Conservation (phyloP, 92 coral and sea anemone species). For the Chrysogorgia sp. region DNA sequence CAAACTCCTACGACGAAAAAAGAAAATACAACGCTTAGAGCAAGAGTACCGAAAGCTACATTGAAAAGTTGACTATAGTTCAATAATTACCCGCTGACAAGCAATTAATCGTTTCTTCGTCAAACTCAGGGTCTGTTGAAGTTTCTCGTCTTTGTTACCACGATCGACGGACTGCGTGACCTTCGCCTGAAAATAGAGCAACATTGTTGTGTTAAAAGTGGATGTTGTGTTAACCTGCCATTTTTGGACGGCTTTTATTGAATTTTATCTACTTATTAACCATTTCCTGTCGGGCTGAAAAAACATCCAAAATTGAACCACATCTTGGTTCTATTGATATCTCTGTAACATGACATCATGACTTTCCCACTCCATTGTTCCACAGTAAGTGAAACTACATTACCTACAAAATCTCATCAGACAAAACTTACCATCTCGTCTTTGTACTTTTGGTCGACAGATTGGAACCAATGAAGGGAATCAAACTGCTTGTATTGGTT, state of each 20-base stretch:
- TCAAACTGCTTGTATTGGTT: constrained; percentile 97
- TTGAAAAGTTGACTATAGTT: background rate
- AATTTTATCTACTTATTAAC: too few relatives aligned
- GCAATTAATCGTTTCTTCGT: constrained; percentile 87
- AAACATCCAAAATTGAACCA: too few relatives aligned
- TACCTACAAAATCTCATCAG: too few relatives aligned
- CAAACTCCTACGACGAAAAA: constrained; percentile 71
- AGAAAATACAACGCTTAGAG: background rate
- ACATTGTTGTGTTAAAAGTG: too few relatives aligned
- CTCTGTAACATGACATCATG: too few relatives aligned
- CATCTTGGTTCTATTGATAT: too few relatives aligned
- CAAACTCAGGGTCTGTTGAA: constrained; percentile 94
- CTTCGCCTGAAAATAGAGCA: constrained; percentile 61
- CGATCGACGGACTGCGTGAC: constrained; percentile 77
- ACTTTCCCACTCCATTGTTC: too few relatives aligned
- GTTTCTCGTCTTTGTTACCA: constrained; percentile 79
- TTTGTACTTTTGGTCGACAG: constrained; percentile 85
- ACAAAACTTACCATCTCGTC: constrained; percentile 72
- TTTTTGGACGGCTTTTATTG: too few relatives aligned
- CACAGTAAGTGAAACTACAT: too few relatives aligned
- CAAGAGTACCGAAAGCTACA: background rate
- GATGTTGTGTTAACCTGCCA: too few relatives aligned
- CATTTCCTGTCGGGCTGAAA: too few relatives aligned
- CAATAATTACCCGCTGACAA: constrained; percentile 67
- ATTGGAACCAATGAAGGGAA: constrained; percentile 99